Evolutionary conservation across 2,797 vertebrate genomes (phyloP), one percentile per base, ranked within the genome.

Genomic region (Gymnothorax reevesii): DNA sequence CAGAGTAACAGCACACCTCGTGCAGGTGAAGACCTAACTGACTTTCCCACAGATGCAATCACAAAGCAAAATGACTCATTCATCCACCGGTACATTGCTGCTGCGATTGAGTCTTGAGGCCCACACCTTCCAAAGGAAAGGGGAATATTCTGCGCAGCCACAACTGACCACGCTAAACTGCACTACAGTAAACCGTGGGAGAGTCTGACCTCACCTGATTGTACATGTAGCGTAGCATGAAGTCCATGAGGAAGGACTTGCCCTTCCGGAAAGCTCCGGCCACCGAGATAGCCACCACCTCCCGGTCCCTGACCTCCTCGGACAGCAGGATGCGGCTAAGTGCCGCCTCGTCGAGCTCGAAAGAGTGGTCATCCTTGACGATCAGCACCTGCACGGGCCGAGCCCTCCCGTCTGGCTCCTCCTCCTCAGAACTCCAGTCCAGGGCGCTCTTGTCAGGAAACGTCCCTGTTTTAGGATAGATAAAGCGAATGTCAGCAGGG

Each of bases 161-260:
- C 7, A 7, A n/a, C 64, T 8, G 64, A 25, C 1, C 22, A 25
- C 64, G 7, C 64, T 25, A 12, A 2, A 69, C 22, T 69, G 66
- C n/a, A 7, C 13, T 69, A 69, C 25, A 27, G 22, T 69, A 22
- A 69, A n/a, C 54, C 15, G 60, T 5, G 17, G 49, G 69, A 60
- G 42, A 2, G 4, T 52, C 83, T 10, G 20, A 7, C 89, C 94
- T 86, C 91, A 99, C 98, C 88, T 98, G 97, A 42, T 96, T 97
- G 95, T 99, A 99, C 98, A 99, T 99, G 92, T 98, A 99, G 0
- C 98, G 96, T 93, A 99, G 94, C 98, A 99, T 99, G 93, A 99
- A 99, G 94, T 99, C 98, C 98, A 99, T 99, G 87, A 99, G 97
- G 94, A 99, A 99, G 0, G 98, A 99, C 90, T 99, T 99, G 54